A percentile compares a stretch with the other conserved stretches of the same genome.
phyloP scores from a whole-genome alignment of 37 sponge, comb jelly and placozoan species.

The Crambe crambe region DNA sequence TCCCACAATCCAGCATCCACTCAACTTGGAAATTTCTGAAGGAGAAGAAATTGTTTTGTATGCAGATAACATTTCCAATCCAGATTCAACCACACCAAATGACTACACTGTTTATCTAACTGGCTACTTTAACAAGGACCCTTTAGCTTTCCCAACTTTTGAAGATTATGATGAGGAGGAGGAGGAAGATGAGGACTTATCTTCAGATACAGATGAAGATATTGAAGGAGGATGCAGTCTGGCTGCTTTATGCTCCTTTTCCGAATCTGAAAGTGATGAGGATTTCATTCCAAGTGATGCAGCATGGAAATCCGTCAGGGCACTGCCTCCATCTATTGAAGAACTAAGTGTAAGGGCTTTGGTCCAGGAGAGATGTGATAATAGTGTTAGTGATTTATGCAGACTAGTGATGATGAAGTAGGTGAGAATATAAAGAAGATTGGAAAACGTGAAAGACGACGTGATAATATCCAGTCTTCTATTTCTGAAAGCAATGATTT shows the following conservation, averaged over 20 bases:
- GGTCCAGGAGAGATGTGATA: no score
- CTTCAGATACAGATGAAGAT: neutral
- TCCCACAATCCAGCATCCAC: neutral
- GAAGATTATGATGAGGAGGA: neutral
- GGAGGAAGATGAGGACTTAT: constrained; percentile 10
- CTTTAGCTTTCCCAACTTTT: neutral
- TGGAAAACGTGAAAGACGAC: no score
- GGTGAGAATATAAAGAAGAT: no score
- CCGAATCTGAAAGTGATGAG: constrained; percentile 13
- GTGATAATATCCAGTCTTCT: no score
- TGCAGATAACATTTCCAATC: no score
- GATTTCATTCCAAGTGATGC: neutral
- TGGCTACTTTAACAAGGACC: constrained; percentile 25
- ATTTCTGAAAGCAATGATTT: no score
- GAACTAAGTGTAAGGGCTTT: no score
- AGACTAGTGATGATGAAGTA: no score
- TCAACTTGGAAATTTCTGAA: constrained; percentile 31
- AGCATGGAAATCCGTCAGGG: neutral
- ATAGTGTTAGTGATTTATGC: no score
- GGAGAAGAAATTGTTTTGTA: constrained; percentile 40
- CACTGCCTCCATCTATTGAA: no score
- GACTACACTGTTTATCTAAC: constrained; percentile 9
- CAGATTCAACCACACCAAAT: neutral
- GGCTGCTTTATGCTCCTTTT: neutral
- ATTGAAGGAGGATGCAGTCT: neutral